A percentile compares a stretch with the other conserved stretches of the same genome.
Conservation (phyloP, 2,888 invertebrate species). For the Hirtodrosophila alboralis region DNA sequence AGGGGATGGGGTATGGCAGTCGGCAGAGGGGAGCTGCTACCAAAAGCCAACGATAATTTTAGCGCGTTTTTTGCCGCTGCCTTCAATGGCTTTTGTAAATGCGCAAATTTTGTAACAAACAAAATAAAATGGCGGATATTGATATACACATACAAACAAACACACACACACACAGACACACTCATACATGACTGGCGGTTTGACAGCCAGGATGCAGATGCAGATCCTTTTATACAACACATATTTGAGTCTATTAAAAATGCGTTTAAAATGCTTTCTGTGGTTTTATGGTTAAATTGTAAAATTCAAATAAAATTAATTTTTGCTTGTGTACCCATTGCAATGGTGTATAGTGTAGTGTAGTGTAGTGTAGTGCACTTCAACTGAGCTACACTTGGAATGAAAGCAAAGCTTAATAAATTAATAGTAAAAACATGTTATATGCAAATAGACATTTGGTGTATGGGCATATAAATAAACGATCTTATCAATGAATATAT, state of each 20-base stretch:
- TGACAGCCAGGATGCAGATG: slow-evolving; percentile 1
- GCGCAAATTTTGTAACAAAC: slow-evolving; percentile 75
- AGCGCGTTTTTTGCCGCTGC: slow-evolving; percentile 63
- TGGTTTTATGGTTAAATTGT: slow-evolving; percentile 80
- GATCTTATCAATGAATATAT: too few relatives aligned
- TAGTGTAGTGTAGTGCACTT: neutral
- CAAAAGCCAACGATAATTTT: slow-evolving; percentile 71
- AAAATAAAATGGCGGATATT: slow-evolving; percentile 68
- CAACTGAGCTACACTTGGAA: neutral
- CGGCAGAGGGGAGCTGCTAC: slow-evolving; percentile 13
- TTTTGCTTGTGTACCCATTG: slow-evolving; percentile 47
- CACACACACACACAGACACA: slow-evolving; percentile 23
- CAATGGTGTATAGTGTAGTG: too few relatives aligned
- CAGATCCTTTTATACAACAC: slow-evolving; percentile 67
- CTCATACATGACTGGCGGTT: slow-evolving; percentile 9
- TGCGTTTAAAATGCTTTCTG: slow-evolving; percentile 79
- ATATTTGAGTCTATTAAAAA: slow-evolving; percentile 83
- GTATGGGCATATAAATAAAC: too few relatives aligned
- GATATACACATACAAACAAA: slow-evolving; percentile 57
- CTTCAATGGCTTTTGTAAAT: slow-evolving; percentile 69
- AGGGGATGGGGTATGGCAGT: too few relatives aligned
- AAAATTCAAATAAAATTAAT: slow-evolving; percentile 81
- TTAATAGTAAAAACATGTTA: too few relatives aligned
- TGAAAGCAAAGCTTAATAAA: neutral
- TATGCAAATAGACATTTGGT: too few relatives aligned